phyloP scores from a whole-genome alignment of 2,113 vertebrate genomes.

The Triplophysa siluroides region DNA sequence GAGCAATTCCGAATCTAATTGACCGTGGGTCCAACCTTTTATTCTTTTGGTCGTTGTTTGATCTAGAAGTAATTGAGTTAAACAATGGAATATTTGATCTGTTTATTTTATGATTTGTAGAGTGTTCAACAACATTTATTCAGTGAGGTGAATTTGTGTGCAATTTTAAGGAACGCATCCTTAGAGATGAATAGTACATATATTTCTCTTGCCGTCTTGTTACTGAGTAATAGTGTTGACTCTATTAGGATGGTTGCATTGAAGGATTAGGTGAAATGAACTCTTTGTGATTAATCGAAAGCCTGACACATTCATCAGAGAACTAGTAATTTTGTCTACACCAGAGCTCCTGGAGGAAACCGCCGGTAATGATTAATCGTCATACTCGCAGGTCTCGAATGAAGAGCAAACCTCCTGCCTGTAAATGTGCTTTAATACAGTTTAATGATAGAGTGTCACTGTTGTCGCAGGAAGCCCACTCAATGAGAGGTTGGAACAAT shows the following conservation, averaged over 20 bases:
- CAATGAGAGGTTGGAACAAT: constrained; percentile 51
- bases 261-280: constrained; percentile 57
- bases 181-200: neutral
- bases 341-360: constrained; percentile 51
- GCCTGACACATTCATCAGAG: constrained; percentile 65
- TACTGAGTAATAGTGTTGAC: constrained; percentile 53
- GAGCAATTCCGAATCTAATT: constrained; percentile 19
- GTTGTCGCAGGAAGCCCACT: constrained; percentile 57
- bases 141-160: neutral
- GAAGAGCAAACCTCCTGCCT: constrained; percentile 60
- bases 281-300: constrained; percentile 60
- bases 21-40: constrained; percentile 18
- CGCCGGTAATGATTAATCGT: constrained; percentile 66
- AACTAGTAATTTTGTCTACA: constrained; percentile 61
- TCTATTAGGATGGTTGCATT: constrained; percentile 51
- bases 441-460: constrained; percentile 66
- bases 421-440: constrained; percentile 70
- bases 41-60: neutral
- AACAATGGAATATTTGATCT: neutral
- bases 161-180: constrained; percentile 13
- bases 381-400: constrained; percentile 57
- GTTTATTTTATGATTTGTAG: neutral
- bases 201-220: constrained; percentile 30
- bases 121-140: neutral
- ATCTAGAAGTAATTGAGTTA: neutral